Evolutionary conservation across 2,113 vertebrate species (phyloP).

Genomic region (Phrynosoma platyrhinos): DNA sequence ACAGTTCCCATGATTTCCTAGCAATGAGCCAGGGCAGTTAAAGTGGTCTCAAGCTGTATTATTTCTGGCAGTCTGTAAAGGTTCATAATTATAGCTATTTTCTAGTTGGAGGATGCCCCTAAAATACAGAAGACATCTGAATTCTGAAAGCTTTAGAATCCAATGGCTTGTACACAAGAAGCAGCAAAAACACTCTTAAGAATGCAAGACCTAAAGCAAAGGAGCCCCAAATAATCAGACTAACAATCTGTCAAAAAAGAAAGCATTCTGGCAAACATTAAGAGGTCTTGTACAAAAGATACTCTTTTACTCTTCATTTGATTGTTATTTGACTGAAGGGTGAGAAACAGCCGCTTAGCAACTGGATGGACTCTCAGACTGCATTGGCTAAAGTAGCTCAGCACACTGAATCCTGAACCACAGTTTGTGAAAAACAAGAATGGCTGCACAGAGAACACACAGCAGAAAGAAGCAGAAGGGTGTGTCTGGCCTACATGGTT

Average conservation of each 20-base stretch:
- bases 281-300: not conserved
- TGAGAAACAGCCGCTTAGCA: conserved; percentile 16
- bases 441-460: not conserved
- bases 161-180: not conserved
- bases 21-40: too few relatives aligned
- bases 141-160: not conserved
- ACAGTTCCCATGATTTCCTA: too few relatives aligned
- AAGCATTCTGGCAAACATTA: not conserved
- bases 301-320: conserved; percentile 5
- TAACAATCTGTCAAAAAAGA: not conserved
- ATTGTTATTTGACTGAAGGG: conserved; percentile 2
- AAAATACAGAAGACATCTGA: not conserved
- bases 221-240: not conserved
- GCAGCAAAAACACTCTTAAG: not conserved
- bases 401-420: conserved; percentile 5
- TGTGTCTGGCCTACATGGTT: too few relatives aligned
- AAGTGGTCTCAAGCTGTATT: too few relatives aligned
- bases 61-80: too few relatives aligned
- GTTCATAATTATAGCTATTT: not conserved
- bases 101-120: not conserved
- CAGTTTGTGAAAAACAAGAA: not conserved
- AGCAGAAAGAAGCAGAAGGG: not conserved
- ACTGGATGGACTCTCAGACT: not conserved
- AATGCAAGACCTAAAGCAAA: not conserved
- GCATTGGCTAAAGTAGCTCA: not conserved